Evolutionary conservation across 1,140 invertebrate genomes (phyloP).

Genomic region (Drosophila nikananu): DNA sequence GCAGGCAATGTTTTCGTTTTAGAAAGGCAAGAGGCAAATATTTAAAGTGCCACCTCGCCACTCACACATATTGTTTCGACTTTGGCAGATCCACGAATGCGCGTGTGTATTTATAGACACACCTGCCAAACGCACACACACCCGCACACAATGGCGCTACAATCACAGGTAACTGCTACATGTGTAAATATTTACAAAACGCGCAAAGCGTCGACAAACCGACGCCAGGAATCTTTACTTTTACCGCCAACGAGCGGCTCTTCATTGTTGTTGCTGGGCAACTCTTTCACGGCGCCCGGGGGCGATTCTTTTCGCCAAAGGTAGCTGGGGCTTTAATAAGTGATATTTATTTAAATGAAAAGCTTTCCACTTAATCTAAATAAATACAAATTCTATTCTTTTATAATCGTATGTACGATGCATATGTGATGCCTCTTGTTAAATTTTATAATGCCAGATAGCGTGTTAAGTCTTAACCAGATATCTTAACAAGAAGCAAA

Average conservation of each 20-base stretch:
- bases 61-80: conserved; percentile 6
- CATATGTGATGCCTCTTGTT: too few relatives aligned
- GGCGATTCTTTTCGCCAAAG: not conserved
- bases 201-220: conserved; percentile 78
- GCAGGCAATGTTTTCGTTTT: conserved; percentile 51
- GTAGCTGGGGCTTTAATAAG: not conserved
- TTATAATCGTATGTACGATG: too few relatives aligned
- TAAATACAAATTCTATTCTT: not conserved
- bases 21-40: conserved; percentile 50
- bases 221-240: conserved; percentile 72
- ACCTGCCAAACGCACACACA: conserved; percentile 7
- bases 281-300: conserved; percentile 45
- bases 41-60: conserved; percentile 35
- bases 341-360: not conserved
- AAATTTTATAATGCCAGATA: too few relatives aligned
- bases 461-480: too few relatives aligned
- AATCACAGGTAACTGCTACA: conserved; percentile 83
- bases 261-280: conserved; percentile 45
- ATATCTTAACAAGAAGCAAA: too few relatives aligned
- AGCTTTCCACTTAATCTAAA: not conserved
- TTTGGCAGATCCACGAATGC: conserved; percentile 27
- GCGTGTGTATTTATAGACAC: conserved; percentile 47
- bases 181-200: conserved; percentile 84
- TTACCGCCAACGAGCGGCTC: conserved; percentile 44
- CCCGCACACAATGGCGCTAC: conserved; percentile 36